Conservation (phyloP, 2,113 vertebrate species). For the Macquaria australasica region DNA sequence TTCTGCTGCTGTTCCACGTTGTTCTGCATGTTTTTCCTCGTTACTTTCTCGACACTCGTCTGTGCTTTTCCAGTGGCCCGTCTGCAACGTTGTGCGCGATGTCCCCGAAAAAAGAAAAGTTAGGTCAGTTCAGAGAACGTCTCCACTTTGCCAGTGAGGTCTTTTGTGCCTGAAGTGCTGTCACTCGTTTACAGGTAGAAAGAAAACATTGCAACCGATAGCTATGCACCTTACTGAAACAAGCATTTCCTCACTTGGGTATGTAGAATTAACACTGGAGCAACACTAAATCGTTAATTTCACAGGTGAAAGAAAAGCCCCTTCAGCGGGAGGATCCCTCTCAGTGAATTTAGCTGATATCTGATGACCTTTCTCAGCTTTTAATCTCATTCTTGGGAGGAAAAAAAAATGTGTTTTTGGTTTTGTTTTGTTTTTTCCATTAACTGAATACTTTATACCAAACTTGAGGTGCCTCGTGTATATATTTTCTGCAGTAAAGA, state of each 20-base stretch:
- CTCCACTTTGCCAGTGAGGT: conserved; percentile 67
- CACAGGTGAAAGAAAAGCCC: conserved; percentile 28
- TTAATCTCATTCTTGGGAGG: conserved; percentile 41
- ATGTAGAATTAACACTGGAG: conserved; percentile 66
- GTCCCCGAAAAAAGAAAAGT: conserved; percentile 42
- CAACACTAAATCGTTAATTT: conserved; percentile 23
- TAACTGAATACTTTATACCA: conserved; percentile 83
- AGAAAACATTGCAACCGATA: conserved; percentile 72
- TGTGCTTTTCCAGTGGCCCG: conserved; percentile 42
- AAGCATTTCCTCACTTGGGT: conserved; percentile 73
- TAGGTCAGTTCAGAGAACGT: conserved; percentile 27
- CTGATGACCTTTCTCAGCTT: conserved; percentile 57
- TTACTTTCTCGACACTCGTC: not conserved
- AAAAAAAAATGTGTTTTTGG: not conserved
- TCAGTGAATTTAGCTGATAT: conserved; percentile 27
- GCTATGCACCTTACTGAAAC: conserved; percentile 85
- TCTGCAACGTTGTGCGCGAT: conserved; percentile 25
- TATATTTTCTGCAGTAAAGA: conserved; percentile 80
- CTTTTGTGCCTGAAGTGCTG: conserved; percentile 67
- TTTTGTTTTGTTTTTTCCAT: conserved; percentile 29
- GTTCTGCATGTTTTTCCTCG: conserved; percentile 2
- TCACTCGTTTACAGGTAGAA: conserved; percentile 76
- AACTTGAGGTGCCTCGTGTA: conserved; percentile 87
- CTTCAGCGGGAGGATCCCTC: not conserved
- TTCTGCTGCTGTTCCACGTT: not conserved